phyloP scores from a whole-genome alignment of 2,113 vertebrate species.

The Labrus mixtus region DNA sequence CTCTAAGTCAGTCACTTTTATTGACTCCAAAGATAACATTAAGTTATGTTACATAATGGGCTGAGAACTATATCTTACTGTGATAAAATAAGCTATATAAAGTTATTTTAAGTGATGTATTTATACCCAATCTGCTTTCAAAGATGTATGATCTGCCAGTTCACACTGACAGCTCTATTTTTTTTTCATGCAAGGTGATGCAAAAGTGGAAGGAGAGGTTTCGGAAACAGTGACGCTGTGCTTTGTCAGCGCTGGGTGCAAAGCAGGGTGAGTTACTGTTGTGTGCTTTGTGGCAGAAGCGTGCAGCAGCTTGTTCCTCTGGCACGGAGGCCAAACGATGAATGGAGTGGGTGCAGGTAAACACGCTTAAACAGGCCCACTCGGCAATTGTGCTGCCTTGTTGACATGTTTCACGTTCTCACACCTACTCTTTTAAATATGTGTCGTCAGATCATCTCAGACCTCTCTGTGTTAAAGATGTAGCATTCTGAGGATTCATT shows the following conservation, averaged over 20 bases:
- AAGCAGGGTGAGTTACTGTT: slow-evolving; percentile 62
- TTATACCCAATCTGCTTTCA: not conserved
- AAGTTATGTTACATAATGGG: not conserved
- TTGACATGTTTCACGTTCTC: slow-evolving; percentile 45
- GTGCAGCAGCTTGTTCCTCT: slow-evolving; percentile 70
- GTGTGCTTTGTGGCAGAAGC: slow-evolving; percentile 65
- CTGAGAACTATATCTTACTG: not conserved
- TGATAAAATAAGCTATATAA: not conserved
- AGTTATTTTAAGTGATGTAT: not conserved
- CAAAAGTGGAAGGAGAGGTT: slow-evolving; percentile 70
- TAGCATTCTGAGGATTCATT: not conserved
- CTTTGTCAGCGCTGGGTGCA: slow-evolving; percentile 69
- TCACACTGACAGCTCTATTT: slow-evolving; percentile 35
- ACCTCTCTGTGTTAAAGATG: slow-evolving; percentile 11
- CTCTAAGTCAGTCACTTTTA: not conserved
- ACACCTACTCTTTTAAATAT: slow-evolving; percentile 56
- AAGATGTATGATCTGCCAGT: slow-evolving; percentile 23
- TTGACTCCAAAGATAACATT: not conserved
- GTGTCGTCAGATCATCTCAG: slow-evolving; percentile 2
- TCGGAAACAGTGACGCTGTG: slow-evolving; percentile 77
- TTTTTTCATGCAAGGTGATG: slow-evolving; percentile 58
- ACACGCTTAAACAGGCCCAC: slow-evolving; percentile 72
- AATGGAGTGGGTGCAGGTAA: slow-evolving; percentile 76
- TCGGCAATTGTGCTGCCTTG: slow-evolving; percentile 38
- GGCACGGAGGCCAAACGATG: slow-evolving; percentile 45